A percentile compares a stretch with the other conserved stretches of the same genome.
These are phyloP conservation scores for Dinoponera quadriceps DNA, from an alignment of 1,140 invertebrate genomes.

Conservation along the genomic window DNA sequence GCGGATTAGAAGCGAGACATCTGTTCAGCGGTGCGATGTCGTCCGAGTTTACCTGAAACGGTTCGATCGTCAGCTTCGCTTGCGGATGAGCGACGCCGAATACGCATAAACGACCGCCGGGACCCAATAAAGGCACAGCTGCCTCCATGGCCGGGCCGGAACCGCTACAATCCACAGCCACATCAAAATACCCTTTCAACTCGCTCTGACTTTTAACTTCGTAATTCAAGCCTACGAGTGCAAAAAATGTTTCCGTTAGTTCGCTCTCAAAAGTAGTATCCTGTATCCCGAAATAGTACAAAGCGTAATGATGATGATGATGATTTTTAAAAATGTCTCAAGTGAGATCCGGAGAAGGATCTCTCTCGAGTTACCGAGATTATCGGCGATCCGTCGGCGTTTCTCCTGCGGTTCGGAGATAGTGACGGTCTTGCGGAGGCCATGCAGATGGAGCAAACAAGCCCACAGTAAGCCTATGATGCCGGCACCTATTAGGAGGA, in stretches of 20 bases:
- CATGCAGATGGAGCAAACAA: constrained; percentile 88
- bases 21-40: background rate
- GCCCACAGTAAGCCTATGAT: constrained; percentile 90
- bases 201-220: constrained; percentile 86
- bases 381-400: constrained; percentile 85
- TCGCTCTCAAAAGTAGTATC: background rate
- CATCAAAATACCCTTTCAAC: constrained; percentile 86
- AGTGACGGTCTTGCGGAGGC: constrained; percentile 88
- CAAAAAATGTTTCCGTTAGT: constrained; percentile 64
- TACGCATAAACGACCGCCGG: constrained; percentile 86
- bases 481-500: constrained; percentile 89
- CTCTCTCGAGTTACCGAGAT: constrained; percentile 85
- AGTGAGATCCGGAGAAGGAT: background rate
- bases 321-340: background rate
- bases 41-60: constrained; percentile 75
- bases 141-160: constrained; percentile 86
- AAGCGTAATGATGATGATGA: background rate
- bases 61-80: constrained; percentile 82
- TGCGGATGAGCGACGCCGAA: constrained; percentile 87
- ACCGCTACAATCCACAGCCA: constrained; percentile 90
- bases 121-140: constrained; percentile 82
- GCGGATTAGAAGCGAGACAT: background rate
- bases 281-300: too few relatives aligned
- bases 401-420: constrained; percentile 88
- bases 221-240: constrained; percentile 86